Base-by-base conservation (phyloP, 1,140 invertebrate species). In the Drosophila nannoptera region DNA sequence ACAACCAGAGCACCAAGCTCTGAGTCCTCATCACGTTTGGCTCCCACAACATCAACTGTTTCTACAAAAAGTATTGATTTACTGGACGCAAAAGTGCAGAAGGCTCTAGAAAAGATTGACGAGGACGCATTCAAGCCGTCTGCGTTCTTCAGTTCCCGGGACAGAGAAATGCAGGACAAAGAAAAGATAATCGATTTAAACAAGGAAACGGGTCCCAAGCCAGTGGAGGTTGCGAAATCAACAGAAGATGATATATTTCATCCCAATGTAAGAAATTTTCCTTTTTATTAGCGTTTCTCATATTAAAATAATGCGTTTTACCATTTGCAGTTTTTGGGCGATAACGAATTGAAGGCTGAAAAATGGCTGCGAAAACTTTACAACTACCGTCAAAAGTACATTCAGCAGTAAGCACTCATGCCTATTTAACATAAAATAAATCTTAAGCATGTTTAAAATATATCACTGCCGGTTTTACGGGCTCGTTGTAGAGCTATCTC, bases 401-500 rank as follows among this genome's bases (percentile, higher is more conserved):
- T 81, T 45, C 63, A 83, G 45, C 69, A 87, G 35, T 88, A 77
- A 59, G 43, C 14, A 42, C 22, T 12, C 7, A 52, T 45, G 33
- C 70, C 35, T 55, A 70, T 77, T 80, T 73, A 68, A 62, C 49
- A 66, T 63, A 52, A 49, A 78, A 72, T 72, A 78, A 82, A 77
- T 16, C 38, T 35, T 35, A 45, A 33, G 63, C 32, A 58, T 40
- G 54, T 22, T 58, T 90, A 89, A 90, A 96, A 96, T 73, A 97
- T 92, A 91, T 97, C 96, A 46, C 92, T 92, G 46, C 96, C 96
- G 52, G 95, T 95, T 90, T 92, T 92, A 62, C 92, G 91, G 6
- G 95, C 94, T 71, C 90, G 91, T 1, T 90, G 75, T 69, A 91
- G 91, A 1, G 96, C 96, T 90, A 95, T 92, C 75, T 95, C 91